These are phyloP conservation scores for Helicoverpa zea DNA, from an alignment of 1,140 invertebrate species.

Conservation along the genomic window DNA sequence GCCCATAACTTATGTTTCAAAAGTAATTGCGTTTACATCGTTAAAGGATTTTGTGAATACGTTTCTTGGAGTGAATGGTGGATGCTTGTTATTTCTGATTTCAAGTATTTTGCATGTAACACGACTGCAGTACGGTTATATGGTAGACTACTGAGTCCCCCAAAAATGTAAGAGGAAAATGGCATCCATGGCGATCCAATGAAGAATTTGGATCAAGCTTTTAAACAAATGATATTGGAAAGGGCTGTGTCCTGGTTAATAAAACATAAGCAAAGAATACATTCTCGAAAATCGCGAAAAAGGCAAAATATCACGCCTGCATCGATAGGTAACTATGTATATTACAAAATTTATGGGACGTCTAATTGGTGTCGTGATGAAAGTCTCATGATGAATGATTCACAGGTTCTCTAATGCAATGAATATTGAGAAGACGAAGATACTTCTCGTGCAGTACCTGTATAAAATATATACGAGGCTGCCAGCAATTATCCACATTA, in stretches of 20 bases:
- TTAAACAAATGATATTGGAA: too few relatives aligned
- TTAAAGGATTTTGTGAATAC: conserved; percentile 23
- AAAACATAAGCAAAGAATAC: too few relatives aligned
- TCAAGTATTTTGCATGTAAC: neutral
- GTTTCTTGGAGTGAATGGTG: conserved; percentile 12
- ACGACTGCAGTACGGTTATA: too few relatives aligned
- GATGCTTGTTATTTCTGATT: neutral
- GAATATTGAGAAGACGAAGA: conserved; percentile 13
- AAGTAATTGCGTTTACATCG: conserved; percentile 30
- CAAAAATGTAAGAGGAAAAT: too few relatives aligned
- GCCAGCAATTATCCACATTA: neutral
- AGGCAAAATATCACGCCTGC: too few relatives aligned
- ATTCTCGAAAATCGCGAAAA: too few relatives aligned
- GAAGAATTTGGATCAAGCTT: too few relatives aligned
- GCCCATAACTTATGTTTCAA: conserved; percentile 30
- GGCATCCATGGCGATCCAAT: too few relatives aligned
- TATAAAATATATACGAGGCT: neutral
- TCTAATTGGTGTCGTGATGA: neutral
- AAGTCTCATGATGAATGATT: neutral
- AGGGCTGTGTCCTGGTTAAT: too few relatives aligned
- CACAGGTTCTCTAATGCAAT: neutral
- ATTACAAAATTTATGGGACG: neutral
- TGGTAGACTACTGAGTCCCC: too few relatives aligned
- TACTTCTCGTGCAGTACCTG: neutral
- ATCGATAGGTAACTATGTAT: too few relatives aligned